A percentile compares a stretch with the other conserved stretches of the same genome.
These are phyloP conservation scores for Masnerella sp. DNA, from an alignment of 2,888 invertebrate genomes.

Conservation along the genomic window DNA sequence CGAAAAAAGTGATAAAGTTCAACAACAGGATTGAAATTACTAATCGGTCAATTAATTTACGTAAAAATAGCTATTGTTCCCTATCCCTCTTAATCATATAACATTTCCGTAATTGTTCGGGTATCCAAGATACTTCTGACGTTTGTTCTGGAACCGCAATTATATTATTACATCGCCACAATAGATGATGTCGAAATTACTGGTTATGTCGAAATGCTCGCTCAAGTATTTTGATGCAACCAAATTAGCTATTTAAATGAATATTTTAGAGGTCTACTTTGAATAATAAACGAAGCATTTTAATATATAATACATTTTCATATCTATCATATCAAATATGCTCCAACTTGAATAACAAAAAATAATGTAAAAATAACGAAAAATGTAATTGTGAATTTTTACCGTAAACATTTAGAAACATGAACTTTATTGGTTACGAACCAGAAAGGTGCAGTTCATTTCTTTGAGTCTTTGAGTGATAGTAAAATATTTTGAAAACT, in stretches of 20 bases:
- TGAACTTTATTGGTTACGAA: too few relatives aligned
- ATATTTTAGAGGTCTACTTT: too few relatives aligned
- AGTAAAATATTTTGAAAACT: too few relatives aligned
- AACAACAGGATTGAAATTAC: too few relatives aligned
- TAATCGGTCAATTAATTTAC: conserved; percentile 6
- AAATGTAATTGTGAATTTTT: too few relatives aligned
- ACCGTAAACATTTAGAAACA: too few relatives aligned
- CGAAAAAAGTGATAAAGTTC: too few relatives aligned
- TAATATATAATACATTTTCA: conserved; percentile 12
- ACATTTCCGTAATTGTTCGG: conserved; percentile 11
- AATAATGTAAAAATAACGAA: not conserved
- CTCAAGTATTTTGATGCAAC: conserved; percentile 16
- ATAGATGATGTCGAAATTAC: conserved; percentile 26
- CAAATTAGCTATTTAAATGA: conserved; percentile 26
- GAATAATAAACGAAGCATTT: conserved; percentile 15
- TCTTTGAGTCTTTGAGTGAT: too few relatives aligned
- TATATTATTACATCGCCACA: conserved; percentile 25
- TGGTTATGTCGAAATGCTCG: conserved; percentile 11
- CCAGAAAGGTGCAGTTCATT: too few relatives aligned
- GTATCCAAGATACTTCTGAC: conserved; percentile 16
- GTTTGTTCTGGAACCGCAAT: conserved; percentile 22
- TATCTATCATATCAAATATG: not conserved
- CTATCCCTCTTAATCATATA: conserved; percentile 14
- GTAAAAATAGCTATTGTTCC: conserved; percentile 23
- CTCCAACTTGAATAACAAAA: too few relatives aligned